These are phyloP conservation scores for Magallana gigas DNA, from an alignment of 1,140 invertebrate species.

Conservation along the genomic window DNA sequence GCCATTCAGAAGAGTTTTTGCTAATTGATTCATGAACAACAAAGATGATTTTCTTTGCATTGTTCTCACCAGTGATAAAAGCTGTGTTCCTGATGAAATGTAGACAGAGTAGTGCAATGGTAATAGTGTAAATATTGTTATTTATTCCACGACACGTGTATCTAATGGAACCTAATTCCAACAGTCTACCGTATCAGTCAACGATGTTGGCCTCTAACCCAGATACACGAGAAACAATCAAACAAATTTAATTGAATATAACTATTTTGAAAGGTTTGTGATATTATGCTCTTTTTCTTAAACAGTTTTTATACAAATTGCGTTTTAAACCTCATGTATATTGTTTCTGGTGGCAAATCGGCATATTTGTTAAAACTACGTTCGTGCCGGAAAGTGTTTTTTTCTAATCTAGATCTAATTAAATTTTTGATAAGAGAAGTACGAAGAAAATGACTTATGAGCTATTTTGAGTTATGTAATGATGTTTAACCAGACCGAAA, in stretches of 20 bases:
- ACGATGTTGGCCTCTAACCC: neutral
- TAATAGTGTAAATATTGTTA: slow-evolving; percentile 2
- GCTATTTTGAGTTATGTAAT: no score
- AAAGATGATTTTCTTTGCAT: neutral
- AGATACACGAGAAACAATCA: neutral
- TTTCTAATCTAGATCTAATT: slow-evolving; percentile 50
- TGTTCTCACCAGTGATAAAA: neutral
- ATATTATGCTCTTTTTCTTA: neutral
- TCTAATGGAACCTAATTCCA: slow-evolving; percentile 1
- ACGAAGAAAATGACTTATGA: no score
- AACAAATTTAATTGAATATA: neutral
- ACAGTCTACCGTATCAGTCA: neutral
- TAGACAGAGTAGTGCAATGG: neutral
- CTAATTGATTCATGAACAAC: no score
- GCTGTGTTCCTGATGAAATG: neutral
- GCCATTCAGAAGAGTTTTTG: no score
- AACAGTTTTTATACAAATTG: neutral
- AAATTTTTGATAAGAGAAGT: slow-evolving; percentile 42
- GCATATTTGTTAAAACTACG: neutral
- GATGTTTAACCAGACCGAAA: no score
- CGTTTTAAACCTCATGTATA: neutral
- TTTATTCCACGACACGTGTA: slow-evolving; percentile 6
- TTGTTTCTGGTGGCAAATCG: neutral
- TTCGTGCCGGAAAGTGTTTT: slow-evolving; percentile 38
- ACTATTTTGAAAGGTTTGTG: neutral